A percentile compares a stretch with the other conserved stretches of the same genome.
Evolutionary conservation across 1,140 invertebrate genomes (phyloP).

Genomic region (Heliconius congener): DNA sequence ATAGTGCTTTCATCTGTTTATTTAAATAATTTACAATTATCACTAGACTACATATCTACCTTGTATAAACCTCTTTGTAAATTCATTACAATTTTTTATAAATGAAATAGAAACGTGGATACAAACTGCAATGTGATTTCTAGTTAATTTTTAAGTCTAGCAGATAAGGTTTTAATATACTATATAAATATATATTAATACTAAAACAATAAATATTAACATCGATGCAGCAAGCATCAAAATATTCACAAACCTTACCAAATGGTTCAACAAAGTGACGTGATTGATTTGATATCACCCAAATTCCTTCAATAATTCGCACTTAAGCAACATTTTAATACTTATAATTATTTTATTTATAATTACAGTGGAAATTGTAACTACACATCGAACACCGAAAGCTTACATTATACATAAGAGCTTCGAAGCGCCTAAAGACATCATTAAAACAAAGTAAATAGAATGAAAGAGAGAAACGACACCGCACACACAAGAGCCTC

Average conservation of each 20-base stretch:
- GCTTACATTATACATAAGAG: conserved; percentile 58
- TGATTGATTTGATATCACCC: conserved; percentile 77
- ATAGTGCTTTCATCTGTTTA: conserved; percentile 54
- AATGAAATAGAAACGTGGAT: conserved; percentile 39
- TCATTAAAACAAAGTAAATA: conserved; percentile 44
- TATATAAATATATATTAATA: conserved; percentile 16
- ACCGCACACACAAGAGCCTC: conserved; percentile 67
- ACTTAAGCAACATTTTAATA: conserved; percentile 57
- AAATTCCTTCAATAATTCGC: conserved; percentile 71
- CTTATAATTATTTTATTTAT: conserved; percentile 54
- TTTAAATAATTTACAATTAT: conserved; percentile 69
- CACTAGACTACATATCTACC: conserved; percentile 75
- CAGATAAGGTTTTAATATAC: conserved; percentile 18
- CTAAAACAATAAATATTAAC: conserved; percentile 14
- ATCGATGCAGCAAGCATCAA: conserved; percentile 16
- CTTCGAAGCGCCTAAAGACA: conserved; percentile 56
- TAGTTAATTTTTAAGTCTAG: neutral
- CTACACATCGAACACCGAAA: conserved; percentile 75
- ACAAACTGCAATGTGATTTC: conserved; percentile 6
- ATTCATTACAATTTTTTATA: conserved; percentile 64
- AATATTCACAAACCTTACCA: conserved; percentile 6
- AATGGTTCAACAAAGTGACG: conserved; percentile 22
- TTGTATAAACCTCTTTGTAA: conserved; percentile 80
- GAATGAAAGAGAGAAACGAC: conserved; percentile 69
- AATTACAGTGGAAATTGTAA: conserved; percentile 46